A percentile compares a stretch with the other conserved stretches of the same genome.
These are phyloP conservation scores for Tichodroma muraria DNA, from an alignment of 2,113 vertebrate species.

Conservation along the genomic window DNA sequence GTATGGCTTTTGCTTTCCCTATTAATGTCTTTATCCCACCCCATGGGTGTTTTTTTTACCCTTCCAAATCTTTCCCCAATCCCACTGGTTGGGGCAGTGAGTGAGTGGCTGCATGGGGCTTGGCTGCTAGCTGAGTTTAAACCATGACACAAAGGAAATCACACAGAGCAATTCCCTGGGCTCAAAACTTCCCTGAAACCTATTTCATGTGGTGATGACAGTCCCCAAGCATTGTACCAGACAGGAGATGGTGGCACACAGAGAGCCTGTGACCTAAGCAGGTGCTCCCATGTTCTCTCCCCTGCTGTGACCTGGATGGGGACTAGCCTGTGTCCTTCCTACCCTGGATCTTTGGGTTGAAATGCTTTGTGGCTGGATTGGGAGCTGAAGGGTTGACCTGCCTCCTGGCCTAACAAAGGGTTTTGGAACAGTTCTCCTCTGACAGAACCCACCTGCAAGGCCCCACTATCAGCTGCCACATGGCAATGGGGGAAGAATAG, in stretches of 20 bases:
- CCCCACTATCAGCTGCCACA: background rate
- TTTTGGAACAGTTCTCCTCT: background rate
- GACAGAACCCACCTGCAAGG: background rate
- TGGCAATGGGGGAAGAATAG: background rate
- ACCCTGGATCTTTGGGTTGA: background rate
- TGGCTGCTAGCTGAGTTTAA: background rate
- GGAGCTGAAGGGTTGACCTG: background rate
- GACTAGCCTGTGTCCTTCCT: background rate
- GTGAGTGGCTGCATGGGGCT: background rate
- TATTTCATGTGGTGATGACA: fast-evolving
- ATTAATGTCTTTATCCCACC: background rate
- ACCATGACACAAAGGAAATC: background rate
- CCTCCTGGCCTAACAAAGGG: background rate
- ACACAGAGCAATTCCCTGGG: background rate
- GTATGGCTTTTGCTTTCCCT: background rate
- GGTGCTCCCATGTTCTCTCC: background rate
- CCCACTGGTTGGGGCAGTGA: background rate
- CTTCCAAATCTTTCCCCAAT: background rate
- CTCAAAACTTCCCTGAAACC: background rate
- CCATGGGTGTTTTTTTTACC: background rate
- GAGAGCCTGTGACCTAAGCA: background rate
- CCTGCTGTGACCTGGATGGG: background rate
- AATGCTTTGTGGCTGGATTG: background rate
- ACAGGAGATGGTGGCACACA: background rate
- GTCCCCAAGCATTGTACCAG: background rate